Evolutionary conservation across 2,888 invertebrate genomes (phyloP), one percentile per base, ranked within the genome.

Genomic region (Pristionchus entomophagus): DNA sequence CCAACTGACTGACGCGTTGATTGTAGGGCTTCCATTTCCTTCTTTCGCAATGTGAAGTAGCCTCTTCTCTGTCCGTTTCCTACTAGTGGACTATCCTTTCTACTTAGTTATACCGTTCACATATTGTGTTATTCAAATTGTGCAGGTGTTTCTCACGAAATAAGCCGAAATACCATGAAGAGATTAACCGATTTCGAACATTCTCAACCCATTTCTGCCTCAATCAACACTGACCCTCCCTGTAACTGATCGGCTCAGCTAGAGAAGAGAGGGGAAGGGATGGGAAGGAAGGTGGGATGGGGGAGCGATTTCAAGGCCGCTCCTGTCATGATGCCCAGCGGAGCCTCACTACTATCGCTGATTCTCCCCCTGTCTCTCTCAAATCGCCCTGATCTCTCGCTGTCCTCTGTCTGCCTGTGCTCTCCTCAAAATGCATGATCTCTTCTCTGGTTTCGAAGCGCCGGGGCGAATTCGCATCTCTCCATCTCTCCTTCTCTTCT

Each of bases 381-480:
- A 4, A 38, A 4, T 69, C 38, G 19, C 69, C 38, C 38, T 22
- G 12, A 22, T 69, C 69, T 69, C 38, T 69, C 69, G 22, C 38
- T 29, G 38, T 22, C 10, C n/a, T 38, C 38, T 38, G 22, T 8
- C 69, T 69, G 38, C 38, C 41, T 69, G 38, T 2, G 2, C 35
- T 65, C 65, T 69, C 69, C 69, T 3, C 29, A 38, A 69, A 69
- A 35, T 10, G 22, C 69, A 22, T n/a, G 22, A 2, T 69, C 69
- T 69, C 69, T 41, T 2, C 0, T 17, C 14, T 22, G 69, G 69
- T 69, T 69, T 69, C 69, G 69, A n/a, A n/a, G n/a, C n/a, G n/a
- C n/a, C n/a, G n/a, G n/a, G n/a, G 38, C 69, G 69, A 69, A 38
- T 69, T 69, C 69, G 69, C 69, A 69, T 69, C 69, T 69, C n/a